These are phyloP conservation scores for Deilephila porcellus DNA, from an alignment of 2,888 invertebrate species.

Conservation along the genomic window DNA sequence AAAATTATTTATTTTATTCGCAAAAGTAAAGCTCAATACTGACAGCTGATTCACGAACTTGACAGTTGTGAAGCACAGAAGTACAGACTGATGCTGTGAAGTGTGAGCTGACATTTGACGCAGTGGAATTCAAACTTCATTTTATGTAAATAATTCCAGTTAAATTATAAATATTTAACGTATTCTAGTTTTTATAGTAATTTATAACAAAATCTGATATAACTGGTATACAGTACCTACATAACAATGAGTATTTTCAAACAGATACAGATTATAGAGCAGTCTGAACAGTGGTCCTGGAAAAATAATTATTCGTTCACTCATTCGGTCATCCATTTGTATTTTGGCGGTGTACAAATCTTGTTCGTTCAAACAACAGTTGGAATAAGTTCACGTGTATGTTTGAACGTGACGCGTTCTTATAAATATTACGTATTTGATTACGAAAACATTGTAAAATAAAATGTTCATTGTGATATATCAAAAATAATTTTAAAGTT, in stretches of 20 bases:
- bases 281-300: background rate
- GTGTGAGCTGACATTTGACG: too few relatives aligned
- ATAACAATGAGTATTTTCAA: too few relatives aligned
- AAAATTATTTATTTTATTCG: too few relatives aligned
- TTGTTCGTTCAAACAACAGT: constrained; percentile 29
- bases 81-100: too few relatives aligned
- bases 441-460: constrained; percentile 42
- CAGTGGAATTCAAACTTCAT: too few relatives aligned
- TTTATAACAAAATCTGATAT: too few relatives aligned
- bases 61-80: too few relatives aligned
- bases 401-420: background rate
- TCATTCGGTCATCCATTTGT: constrained; percentile 31
- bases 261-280: too few relatives aligned
- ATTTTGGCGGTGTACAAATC: constrained; percentile 32
- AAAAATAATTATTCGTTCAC: constrained; percentile 33
- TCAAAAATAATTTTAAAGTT: background rate
- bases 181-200: too few relatives aligned
- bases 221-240: too few relatives aligned
- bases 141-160: too few relatives aligned
- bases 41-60: background rate
- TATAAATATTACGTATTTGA: constrained; percentile 40
- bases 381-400: background rate
- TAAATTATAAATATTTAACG: too few relatives aligned
- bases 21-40: background rate
- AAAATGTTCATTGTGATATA: background rate